Base-by-base conservation (phyloP, 2,113 vertebrate genomes). In the Argyrosomus japonicus region DNA sequence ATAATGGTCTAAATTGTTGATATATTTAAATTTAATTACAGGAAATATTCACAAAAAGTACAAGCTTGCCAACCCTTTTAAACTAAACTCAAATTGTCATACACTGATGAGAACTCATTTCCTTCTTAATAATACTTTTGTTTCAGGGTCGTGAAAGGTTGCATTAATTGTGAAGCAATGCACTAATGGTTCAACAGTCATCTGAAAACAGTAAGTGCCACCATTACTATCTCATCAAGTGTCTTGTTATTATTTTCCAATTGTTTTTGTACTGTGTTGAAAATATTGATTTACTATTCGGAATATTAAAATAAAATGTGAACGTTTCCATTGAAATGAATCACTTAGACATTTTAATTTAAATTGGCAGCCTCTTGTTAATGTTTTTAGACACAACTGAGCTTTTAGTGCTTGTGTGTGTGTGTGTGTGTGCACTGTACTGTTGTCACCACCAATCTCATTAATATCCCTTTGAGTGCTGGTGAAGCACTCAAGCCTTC, bases 401-500 rank as follows among this genome's bases (percentile, higher is more conserved):
- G 18, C 12, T 36, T 11, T 57, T 4, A 48, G 54, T 9, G 11
- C 5, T 17, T 29, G 15, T n/a, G 32, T 60, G 25, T 75, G 47
- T 47, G 75, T 25, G 43, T 40, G 45, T 36, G 18, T 23, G 3
- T 63, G 15, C 5, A 3, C 58, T 47, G 7, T 45, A 47, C 19
- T 36, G 32, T 64, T 80, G 48, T 80, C 65, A 68, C 51, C 68
- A 43, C 60, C 43, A 53, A 58, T 73, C 72, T 68, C 43, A 73
- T 80, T 87, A 83, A 58, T n/a, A 68, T 63, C 60, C 25, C 47
- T 82, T 19, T 68, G 68, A 70, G 69, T 78, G 43, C 50, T 27
- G 27, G 36, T 40, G 54, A 48, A 40, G 67, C 68, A 65, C 32
- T 77, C 32, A 57, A 63, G 47, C n/a, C 54, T 77, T 63, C 54